A percentile compares a stretch with the other conserved stretches of the same genome.
phyloP scores from a whole-genome alignment of 1,140 invertebrate genomes.

The Physella acuta region DNA sequence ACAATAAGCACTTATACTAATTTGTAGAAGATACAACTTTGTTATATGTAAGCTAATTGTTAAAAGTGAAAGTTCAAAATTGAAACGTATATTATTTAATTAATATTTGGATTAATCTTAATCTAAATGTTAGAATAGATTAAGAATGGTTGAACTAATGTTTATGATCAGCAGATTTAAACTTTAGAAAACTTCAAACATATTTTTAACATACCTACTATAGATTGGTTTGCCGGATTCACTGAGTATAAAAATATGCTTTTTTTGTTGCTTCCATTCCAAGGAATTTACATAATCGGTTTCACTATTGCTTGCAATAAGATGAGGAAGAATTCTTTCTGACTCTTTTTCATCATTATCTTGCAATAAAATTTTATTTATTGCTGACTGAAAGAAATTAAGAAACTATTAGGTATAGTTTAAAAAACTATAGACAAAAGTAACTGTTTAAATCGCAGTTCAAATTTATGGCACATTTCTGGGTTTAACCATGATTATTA shows the following conservation, averaged over 20 bases:
- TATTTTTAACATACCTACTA: conserved; percentile 69
- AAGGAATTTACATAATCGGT: conserved; percentile 66
- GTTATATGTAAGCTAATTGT: not conserved
- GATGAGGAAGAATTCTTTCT: no score
- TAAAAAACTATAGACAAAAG: no score
- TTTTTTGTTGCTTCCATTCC: conserved; percentile 78
- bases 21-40: not conserved
- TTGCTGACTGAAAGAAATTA: no score
- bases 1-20: not conserved
- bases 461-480: no score
- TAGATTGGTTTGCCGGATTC: conserved; percentile 95
- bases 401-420: no score
- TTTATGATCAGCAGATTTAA: not conserved
- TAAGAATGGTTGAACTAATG: not conserved
- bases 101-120: not conserved
- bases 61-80: not conserved
- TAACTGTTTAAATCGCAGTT: no score
- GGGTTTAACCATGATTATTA: no score
- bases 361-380: no score
- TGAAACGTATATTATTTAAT: not conserved
- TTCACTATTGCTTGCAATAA: conserved; percentile 51
- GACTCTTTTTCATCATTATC: no score
- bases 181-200: not conserved
- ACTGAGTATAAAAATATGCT: conserved; percentile 93
- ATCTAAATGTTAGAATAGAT: not conserved